Conservation (phyloP, 2,113 vertebrate species). For the Coptodon bakossiorum region DNA sequence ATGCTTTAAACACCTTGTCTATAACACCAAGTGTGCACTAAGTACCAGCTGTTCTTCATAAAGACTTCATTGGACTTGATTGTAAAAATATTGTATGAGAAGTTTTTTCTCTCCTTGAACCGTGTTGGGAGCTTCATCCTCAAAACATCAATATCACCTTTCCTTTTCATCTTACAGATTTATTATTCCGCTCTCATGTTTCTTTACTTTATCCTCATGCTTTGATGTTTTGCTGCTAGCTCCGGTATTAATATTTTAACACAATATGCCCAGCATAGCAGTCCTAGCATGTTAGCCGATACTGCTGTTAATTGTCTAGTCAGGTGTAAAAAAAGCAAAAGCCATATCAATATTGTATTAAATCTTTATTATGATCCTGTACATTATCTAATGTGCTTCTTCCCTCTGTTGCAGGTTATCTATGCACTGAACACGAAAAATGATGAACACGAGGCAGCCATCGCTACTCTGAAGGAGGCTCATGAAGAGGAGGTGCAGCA, state of each 20-base stretch:
- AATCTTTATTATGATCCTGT: not conserved
- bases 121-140: not conserved
- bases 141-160: not conserved
- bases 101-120: not conserved
- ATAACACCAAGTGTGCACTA: not conserved
- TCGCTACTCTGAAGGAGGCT: slow-evolving; percentile 96
- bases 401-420: slow-evolving; percentile 79
- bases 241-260: not conserved
- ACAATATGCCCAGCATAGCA: not conserved
- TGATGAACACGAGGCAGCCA: slow-evolving; percentile 94
- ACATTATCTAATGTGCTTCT: not conserved
- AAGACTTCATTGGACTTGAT: not conserved
- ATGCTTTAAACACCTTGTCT: not conserved
- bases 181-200: not conserved
- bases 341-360: not conserved
- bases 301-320: not conserved
- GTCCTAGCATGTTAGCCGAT: not conserved
- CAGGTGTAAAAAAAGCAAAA: not conserved
- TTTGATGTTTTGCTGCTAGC: not conserved
- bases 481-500: slow-evolving; percentile 98
- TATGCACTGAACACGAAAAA: slow-evolving; percentile 99
- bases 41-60: not conserved
- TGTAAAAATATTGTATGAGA: not conserved
- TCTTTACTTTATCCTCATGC: not conserved
- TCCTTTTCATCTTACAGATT: not conserved